phyloP scores from a whole-genome alignment of 2,113 vertebrate genomes.

The Solea solea region DNA sequence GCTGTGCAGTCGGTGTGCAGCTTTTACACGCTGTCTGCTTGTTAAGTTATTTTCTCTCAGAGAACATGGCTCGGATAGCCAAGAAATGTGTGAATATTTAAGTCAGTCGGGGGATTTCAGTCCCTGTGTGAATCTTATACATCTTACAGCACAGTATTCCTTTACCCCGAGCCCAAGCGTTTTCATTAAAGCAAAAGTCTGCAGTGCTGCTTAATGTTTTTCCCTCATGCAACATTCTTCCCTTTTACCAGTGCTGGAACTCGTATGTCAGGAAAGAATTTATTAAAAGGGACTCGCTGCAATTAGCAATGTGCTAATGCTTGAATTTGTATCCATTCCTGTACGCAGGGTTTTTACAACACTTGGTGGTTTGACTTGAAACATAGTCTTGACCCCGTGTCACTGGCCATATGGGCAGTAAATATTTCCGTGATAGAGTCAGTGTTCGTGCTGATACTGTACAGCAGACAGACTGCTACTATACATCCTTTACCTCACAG shows the following conservation, averaged over 20 bases:
- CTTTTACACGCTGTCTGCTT: slow-evolving; percentile 6
- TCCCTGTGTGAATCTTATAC: slow-evolving; percentile 15
- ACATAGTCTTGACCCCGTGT: slow-evolving; percentile 76
- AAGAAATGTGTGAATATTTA: slow-evolving; percentile 28
- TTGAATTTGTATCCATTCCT: slow-evolving; percentile 76
- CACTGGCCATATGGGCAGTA: slow-evolving; percentile 80
- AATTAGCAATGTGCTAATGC: slow-evolving; percentile 78
- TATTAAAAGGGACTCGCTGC: slow-evolving; percentile 66
- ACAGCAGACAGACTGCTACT: slow-evolving; percentile 30
- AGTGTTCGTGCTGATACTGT: slow-evolving; percentile 57
- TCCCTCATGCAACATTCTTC: slow-evolving; percentile 54
- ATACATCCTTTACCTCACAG: not conserved
- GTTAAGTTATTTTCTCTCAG: slow-evolving; percentile 12
- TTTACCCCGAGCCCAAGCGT: slow-evolving; percentile 18
- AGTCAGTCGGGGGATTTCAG: not conserved
- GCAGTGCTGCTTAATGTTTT: slow-evolving; percentile 48
- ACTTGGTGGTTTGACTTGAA: slow-evolving; percentile 76
- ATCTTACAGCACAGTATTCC: slow-evolving; percentile 18
- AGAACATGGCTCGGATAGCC: slow-evolving; percentile 14
- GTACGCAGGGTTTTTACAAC: slow-evolving; percentile 69
- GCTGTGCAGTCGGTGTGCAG: not conserved
- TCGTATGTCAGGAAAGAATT: slow-evolving; percentile 72
- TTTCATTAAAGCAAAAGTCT: slow-evolving; percentile 28
- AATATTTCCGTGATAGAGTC: slow-evolving; percentile 77
- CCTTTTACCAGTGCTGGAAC: slow-evolving; percentile 61